Evolutionary conservation across 2,888 invertebrate species (phyloP).

Genomic region (Galeopsomyia nigrocyanea): DNA sequence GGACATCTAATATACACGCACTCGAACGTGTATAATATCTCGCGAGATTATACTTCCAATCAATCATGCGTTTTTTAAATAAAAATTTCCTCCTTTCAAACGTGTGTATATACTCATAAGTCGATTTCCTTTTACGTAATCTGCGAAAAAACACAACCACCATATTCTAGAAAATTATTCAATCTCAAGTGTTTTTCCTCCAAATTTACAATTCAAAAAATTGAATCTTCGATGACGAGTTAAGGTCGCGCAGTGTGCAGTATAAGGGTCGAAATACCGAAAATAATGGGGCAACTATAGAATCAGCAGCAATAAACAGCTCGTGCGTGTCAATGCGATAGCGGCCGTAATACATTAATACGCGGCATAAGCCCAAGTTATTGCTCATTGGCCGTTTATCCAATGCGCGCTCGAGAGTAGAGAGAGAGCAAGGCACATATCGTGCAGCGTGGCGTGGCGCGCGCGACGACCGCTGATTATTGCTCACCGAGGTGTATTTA

Average conservation of each 20-base stretch:
- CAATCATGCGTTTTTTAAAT: not conserved
- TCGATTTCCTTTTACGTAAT: no score
- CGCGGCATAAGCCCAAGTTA: conserved; percentile 25
- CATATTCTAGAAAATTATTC: no score
- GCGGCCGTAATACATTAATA: conserved; percentile 20
- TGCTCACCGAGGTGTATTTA: conserved; percentile 31
- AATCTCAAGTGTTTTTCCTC: no score
- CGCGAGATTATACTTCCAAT: not conserved
- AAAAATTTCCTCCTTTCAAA: not conserved
- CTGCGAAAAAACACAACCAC: no score
- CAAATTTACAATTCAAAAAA: no score
- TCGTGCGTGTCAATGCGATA: conserved; percentile 12
- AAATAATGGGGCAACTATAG: no score
- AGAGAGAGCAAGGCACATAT: not conserved
- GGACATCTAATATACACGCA: not conserved
- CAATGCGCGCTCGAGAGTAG: not conserved
- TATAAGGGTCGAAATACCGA: no score
- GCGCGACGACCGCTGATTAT: conserved; percentile 13
- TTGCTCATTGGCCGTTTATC: conserved; percentile 23
- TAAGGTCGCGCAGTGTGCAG: no score
- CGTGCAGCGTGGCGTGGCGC: not conserved
- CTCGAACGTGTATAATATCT: not conserved
- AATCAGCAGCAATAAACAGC: not conserved
- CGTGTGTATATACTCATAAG: no score
- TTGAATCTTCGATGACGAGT: no score